Conservation (phyloP, 1,140 invertebrate species). For the Zaprionus vittiger region DNA sequence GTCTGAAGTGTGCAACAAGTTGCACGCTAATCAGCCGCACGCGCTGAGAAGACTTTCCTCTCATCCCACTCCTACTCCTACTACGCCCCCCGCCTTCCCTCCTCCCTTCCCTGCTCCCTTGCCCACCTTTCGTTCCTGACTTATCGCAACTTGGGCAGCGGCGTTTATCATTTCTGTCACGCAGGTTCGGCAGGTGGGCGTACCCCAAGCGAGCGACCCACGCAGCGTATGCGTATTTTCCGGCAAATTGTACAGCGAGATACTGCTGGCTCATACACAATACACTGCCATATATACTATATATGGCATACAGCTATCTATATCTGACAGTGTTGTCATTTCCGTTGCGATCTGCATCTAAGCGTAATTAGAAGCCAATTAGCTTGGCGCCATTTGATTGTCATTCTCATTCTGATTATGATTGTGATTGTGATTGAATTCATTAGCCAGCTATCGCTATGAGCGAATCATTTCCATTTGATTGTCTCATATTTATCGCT, state of each 20-base stretch:
- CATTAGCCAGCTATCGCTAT: too few relatives aligned
- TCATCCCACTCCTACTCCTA: neutral
- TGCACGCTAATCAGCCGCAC: conserved; percentile 44
- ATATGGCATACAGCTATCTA: neutral
- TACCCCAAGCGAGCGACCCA: neutral
- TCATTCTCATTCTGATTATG: too few relatives aligned
- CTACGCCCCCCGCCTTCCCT: neutral
- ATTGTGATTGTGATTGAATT: too few relatives aligned
- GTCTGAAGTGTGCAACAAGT: conserved; percentile 60
- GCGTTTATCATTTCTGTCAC: conserved; percentile 1
- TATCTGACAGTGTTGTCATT: neutral
- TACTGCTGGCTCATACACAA: neutral
- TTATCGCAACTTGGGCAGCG: neutral
- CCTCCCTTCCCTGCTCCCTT: neutral
- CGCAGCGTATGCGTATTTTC: neutral
- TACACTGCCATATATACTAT: neutral
- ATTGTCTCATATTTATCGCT: too few relatives aligned
- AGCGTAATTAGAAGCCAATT: conserved; percentile 1
- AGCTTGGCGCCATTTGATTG: neutral
- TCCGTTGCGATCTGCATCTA: neutral
- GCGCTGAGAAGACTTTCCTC: neutral
- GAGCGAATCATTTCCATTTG: too few relatives aligned
- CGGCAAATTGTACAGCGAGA: neutral
- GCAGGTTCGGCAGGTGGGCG: neutral
- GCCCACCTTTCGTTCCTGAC: neutral